Percentiles rank a stretch among this genome's conserved stretches.
phyloP scores from a whole-genome alignment of 1,140 invertebrate genomes.

The Pteromalus puparum region DNA sequence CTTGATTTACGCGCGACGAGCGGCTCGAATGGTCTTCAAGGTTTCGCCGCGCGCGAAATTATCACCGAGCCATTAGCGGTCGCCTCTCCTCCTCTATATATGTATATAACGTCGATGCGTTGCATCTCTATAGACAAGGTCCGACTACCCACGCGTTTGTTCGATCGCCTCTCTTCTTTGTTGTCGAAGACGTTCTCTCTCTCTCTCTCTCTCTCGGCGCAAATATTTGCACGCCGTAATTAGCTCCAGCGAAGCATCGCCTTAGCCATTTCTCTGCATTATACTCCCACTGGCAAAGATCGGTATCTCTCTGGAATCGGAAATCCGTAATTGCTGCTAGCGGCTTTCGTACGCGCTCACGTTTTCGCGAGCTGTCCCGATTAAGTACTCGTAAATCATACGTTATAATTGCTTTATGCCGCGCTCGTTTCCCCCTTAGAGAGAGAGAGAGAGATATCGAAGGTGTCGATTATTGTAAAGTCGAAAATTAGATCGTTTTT shows the following conservation, averaged over 20 bases:
- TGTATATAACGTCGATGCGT: not conserved
- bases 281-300: too few relatives aligned
- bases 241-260: too few relatives aligned
- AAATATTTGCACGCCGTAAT: too few relatives aligned
- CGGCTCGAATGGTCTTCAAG: conserved; percentile 39
- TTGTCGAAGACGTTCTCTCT: too few relatives aligned
- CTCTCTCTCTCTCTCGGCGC: too few relatives aligned
- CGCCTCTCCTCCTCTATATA: not conserved
- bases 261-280: too few relatives aligned
- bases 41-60: conserved; percentile 24
- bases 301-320: not conserved
- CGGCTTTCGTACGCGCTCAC: not conserved
- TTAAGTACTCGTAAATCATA: too few relatives aligned
- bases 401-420: not conserved
- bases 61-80: conserved; percentile 19
- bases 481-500: too few relatives aligned
- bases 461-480: not conserved
- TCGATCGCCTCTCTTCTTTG: not conserved
- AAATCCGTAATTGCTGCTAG: not conserved
- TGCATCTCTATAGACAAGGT: conserved; percentile 23
- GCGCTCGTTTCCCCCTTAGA: too few relatives aligned
- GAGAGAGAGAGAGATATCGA: not conserved
- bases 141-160: not conserved
- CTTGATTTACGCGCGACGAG: conserved; percentile 27
- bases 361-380: too few relatives aligned